Base-by-base conservation (phyloP, 2,113 vertebrate species). In the Suricata suricatta region DNA sequence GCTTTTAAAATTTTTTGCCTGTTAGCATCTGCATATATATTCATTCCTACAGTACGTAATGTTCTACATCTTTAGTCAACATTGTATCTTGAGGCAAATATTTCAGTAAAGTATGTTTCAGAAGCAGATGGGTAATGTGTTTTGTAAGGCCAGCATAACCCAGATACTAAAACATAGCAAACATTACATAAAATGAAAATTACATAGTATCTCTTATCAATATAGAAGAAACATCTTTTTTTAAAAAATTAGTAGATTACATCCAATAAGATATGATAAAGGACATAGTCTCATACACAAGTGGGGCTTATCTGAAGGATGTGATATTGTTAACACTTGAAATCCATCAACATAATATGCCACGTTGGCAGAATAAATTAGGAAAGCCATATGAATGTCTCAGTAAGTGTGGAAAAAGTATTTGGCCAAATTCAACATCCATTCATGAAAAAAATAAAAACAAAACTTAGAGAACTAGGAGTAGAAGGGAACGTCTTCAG, bases 101-200 rank as follows among this genome's bases (percentile, higher is more conserved):
- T 88, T 96, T 88, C 63, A 77, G 13, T 93, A 69, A 69, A 82
- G 7, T 92, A 5, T 47, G 31, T 92, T 89, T 93, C 72, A 50
- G 69, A 93, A 87, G 54, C 31, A 77, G 23, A 60, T 84, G n/a
- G 17, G 19, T 89, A 31, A 63, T 12, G 54, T 80, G 63, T 66
- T 89, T 97, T 93, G 72, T 80, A 9, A 89, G 64, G 52, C 79
- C 69, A 92, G 33, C 47, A 77, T 69, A 82, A 79, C 21, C 16
- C 54, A 74, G 27, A 54, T 85, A 64, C 47, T 64, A 44, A 95
- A 95, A 64, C 31, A 25, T 64, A 44, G 66, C 0, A 64, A 29
- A 64, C 21, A n/a, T 89, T 72, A 71, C 9, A 50, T 79, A 47
- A 66, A 72, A 92, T n/a, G 41, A 77, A 95, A 76, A 68, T 88